Conservation (phyloP, 64 coral and sea anemone genomes). For the Porites lutea region DNA sequence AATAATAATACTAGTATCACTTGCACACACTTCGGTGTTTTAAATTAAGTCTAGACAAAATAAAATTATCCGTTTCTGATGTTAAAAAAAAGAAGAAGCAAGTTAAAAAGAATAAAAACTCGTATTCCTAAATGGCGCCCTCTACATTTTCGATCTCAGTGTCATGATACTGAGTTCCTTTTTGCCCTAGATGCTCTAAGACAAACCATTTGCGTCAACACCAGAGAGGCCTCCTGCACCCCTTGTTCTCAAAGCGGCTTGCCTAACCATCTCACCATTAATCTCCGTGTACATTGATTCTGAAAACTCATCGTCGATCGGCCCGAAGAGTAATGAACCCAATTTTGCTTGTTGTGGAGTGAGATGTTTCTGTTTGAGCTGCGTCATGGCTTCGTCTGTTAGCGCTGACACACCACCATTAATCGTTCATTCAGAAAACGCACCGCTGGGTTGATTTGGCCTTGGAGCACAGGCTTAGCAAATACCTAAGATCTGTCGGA, state of each 20-base stretch:
- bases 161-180: too few species aligned
- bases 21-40: too few species aligned
- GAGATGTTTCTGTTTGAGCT: slow-evolving; percentile 11
- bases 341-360: neutral
- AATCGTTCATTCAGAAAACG: neutral
- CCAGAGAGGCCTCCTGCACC: neutral
- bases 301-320: neutral
- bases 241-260: neutral
- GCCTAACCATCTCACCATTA: too few species aligned
- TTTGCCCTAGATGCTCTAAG: too few species aligned
- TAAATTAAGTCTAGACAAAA: too few species aligned
- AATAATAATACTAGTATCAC: too few species aligned
- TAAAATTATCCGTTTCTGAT: too few species aligned
- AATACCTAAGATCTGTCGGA: neutral
- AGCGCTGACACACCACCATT: slow-evolving; percentile 2
- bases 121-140: too few species aligned
- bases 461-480: neutral
- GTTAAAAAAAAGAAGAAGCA: too few species aligned
- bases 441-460: neutral
- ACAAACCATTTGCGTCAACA: neutral
- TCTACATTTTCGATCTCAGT: too few species aligned
- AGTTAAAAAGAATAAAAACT: too few species aligned
- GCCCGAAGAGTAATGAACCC: neutral
- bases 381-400: neutral
- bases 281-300: neutral